Evolutionary conservation across 2,797 vertebrate species (phyloP).

Genomic region (Micrastur ruficollis): DNA sequence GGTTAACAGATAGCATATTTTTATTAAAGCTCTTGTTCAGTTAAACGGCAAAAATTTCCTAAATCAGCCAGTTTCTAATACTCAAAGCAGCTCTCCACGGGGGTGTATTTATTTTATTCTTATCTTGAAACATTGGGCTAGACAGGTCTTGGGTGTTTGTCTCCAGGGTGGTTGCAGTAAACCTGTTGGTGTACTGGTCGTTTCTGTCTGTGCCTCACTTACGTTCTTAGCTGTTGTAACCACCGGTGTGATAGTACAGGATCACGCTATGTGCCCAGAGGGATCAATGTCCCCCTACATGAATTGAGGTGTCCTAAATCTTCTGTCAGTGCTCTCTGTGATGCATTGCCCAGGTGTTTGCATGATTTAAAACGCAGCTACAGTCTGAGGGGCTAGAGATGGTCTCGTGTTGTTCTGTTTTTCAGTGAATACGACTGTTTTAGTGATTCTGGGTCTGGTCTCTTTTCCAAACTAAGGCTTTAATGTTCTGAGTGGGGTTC

Average conservation of each 20-base stretch:
- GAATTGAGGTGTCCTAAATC: neutral
- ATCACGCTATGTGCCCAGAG: accelerated
- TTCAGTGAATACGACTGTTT: neutral
- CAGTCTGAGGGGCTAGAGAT: neutral
- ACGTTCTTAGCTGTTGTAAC: neutral
- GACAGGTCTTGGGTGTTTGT: neutral
- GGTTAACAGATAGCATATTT: neutral
- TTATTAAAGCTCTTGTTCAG: neutral
- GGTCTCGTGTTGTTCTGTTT: neutral
- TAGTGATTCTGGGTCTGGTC: neutral
- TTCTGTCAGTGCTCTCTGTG: neutral
- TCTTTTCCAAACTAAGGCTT: neutral
- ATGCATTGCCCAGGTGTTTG: neutral
- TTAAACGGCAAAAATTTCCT: neutral
- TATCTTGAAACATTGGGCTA: neutral
- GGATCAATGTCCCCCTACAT: neutral
- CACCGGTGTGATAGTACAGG: neutral
- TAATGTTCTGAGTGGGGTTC: neutral
- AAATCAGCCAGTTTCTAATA: neutral
- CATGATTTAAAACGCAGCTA: neutral
- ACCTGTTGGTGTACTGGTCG: neutral
- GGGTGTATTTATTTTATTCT: neutral
- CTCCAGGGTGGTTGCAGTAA: neutral
- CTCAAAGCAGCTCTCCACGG: neutral
- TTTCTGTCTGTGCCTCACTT: neutral